Conservation (phyloP, 2,888 invertebrate genomes). For the Andrena bucephala region DNA sequence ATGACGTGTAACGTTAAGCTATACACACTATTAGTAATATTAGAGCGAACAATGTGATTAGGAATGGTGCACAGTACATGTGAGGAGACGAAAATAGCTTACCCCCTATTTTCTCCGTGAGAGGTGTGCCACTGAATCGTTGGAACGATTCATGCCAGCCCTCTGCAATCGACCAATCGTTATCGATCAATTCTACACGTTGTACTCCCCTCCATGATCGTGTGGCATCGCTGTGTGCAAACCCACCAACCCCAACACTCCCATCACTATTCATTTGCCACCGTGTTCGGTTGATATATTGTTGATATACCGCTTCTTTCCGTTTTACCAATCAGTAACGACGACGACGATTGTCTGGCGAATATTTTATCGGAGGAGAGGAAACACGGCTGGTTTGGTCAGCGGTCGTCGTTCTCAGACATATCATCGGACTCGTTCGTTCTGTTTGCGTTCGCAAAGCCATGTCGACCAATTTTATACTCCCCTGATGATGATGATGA, state of each 20-base stretch:
- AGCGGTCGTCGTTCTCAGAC: constrained; percentile 49
- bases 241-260: too few relatives aligned
- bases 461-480: constrained; percentile 80
- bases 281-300: background rate
- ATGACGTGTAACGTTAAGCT: constrained; percentile 75
- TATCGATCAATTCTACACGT: constrained; percentile 76
- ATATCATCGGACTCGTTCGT: constrained; percentile 56
- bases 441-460: constrained; percentile 52
- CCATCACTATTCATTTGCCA: too few relatives aligned
- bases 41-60: constrained; percentile 83
- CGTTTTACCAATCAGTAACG: constrained; percentile 23
- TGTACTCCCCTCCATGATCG: constrained; percentile 70
- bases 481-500: constrained; percentile 50
- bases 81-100: constrained; percentile 59
- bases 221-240: constrained; percentile 24
- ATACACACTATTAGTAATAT: constrained; percentile 79
- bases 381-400: background rate
- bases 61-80: constrained; percentile 69
- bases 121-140: constrained; percentile 35
- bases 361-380: constrained; percentile 21
- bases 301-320: background rate
- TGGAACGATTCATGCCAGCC: constrained; percentile 39
- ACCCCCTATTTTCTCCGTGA: background rate
- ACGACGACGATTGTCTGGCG: constrained; percentile 40
- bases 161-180: constrained; percentile 68